These are phyloP conservation scores for Cyanocitta stelleri DNA, from an alignment of 2,113 vertebrate species.

Conservation along the genomic window DNA sequence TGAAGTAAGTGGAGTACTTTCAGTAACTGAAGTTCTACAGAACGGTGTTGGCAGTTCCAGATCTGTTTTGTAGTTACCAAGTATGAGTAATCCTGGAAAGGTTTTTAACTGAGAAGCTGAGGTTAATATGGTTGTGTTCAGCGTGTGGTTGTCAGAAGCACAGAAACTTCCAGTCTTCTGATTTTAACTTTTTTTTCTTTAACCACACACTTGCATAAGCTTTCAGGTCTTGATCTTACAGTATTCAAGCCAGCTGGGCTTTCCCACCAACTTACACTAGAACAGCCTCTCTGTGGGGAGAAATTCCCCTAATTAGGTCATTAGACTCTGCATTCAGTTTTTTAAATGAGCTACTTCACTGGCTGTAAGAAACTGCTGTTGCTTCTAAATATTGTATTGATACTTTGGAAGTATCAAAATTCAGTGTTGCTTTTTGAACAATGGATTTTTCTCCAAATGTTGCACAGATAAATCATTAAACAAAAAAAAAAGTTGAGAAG, in stretches of 20 bases:
- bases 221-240: background rate
- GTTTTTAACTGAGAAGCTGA: background rate
- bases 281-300: background rate
- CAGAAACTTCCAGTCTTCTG: background rate
- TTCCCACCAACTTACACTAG: background rate
- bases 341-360: background rate
- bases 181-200: background rate
- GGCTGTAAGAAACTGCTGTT: background rate
- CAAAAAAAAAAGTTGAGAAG: background rate
- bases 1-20: background rate
- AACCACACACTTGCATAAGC: background rate
- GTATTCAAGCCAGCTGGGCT: background rate
- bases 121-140: background rate
- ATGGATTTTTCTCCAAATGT: background rate
- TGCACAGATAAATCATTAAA: background rate
- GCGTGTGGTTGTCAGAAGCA: background rate
- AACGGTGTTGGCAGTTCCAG: background rate
- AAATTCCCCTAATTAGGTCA: constrained; percentile 11
- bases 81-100: constrained; percentile 19
- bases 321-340: background rate
- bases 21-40: background rate
- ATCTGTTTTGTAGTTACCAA: background rate
- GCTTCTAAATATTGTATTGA: background rate
- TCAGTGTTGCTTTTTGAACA: background rate
- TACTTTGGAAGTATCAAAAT: background rate